Percentiles rank a stretch among this genome's conserved stretches.
Conservation (phyloP, 2,797 vertebrate species). For the Sebastes taczanowskii region DNA sequence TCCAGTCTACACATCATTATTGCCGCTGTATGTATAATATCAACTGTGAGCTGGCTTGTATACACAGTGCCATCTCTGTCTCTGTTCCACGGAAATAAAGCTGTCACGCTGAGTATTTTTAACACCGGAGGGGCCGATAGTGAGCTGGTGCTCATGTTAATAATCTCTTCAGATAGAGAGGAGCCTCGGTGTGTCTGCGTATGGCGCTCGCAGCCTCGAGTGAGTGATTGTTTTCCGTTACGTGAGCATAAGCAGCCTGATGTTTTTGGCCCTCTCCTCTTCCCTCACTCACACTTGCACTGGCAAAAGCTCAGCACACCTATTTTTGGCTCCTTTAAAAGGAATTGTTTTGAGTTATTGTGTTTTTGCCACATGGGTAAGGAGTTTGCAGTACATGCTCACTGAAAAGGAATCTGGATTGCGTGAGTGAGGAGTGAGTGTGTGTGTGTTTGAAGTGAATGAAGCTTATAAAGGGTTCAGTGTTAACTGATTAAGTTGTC, state of each 20-base stretch:
- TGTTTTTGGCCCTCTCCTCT: constrained; percentile 59
- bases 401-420: constrained; percentile 49
- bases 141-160: constrained; percentile 28
- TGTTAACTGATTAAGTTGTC: background rate
- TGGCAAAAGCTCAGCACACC: constrained; percentile 40
- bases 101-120: constrained; percentile 56
- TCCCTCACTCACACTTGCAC: constrained; percentile 46
- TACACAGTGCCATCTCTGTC: constrained; percentile 20
- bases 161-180: constrained; percentile 68
- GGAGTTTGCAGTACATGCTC: constrained; percentile 5
- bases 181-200: constrained; percentile 49
- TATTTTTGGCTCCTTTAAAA: constrained; percentile 66
- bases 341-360: constrained; percentile 40
- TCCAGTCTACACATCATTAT: background rate
- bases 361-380: constrained; percentile 41
- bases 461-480: background rate
- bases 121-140: constrained; percentile 63
- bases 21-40: background rate
- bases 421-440: constrained; percentile 3
- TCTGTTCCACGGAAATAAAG: constrained; percentile 54
- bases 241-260: constrained; percentile 56
- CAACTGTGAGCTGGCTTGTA: background rate
- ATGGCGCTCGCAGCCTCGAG: constrained; percentile 47
- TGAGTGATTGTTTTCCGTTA: constrained; percentile 74
- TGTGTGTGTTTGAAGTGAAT: constrained; percentile 1